Evolutionary conservation across 2,797 vertebrate genomes (phyloP).

Genomic region (Pseudochirops cupreus): DNA sequence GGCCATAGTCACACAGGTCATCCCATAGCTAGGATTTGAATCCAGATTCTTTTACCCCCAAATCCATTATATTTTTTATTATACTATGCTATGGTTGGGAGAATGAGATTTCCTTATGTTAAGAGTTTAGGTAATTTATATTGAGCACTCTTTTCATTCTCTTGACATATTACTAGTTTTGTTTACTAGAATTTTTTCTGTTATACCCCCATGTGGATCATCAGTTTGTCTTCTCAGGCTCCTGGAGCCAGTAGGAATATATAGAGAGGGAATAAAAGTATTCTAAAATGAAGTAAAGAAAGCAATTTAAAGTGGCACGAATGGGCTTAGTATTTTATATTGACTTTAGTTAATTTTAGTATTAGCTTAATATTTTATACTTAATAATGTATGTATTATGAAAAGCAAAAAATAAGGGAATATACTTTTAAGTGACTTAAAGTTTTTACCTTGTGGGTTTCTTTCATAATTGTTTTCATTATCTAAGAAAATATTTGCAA

Average conservation of each 20-base stretch:
- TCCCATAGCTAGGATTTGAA: neutral
- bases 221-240: conserved; percentile 11
- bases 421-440: neutral
- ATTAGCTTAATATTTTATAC: conserved; percentile 24
- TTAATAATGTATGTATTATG: conserved; percentile 14
- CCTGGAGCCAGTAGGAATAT: neutral
- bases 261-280: neutral
- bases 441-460: neutral
- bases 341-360: too few relatives aligned
- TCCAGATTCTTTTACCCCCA: neutral
- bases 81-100: neutral
- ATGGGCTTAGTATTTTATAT: neutral
- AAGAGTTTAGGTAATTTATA: neutral
- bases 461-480: neutral
- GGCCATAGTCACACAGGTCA: too few relatives aligned
- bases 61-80: neutral
- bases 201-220: neutral
- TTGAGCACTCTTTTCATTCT: neutral
- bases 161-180: conserved; percentile 5
- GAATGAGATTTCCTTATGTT: neutral
- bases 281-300: neutral
- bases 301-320: neutral
- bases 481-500: neutral
- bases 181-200: conserved; percentile 14
- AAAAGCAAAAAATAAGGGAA: conserved; percentile 36